A percentile compares a stretch with the other conserved stretches of the same genome.
These are phyloP conservation scores for Microcebus ravelobensis DNA, from an alignment of 2,113 vertebrate species.

Conservation along the genomic window DNA sequence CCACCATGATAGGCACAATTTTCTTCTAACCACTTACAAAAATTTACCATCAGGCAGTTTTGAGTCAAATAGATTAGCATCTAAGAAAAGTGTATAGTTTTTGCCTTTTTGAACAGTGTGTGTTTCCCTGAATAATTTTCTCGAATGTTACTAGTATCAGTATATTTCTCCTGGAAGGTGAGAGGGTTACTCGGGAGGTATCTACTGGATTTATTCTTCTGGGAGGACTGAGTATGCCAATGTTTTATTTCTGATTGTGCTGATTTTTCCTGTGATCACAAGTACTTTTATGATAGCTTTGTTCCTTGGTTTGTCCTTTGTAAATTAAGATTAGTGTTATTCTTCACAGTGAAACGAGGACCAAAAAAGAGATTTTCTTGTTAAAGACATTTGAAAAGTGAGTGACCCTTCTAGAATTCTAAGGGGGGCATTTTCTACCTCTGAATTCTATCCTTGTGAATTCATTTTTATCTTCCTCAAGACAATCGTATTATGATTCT, in stretches of 20 bases:
- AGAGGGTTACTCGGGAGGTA: background rate
- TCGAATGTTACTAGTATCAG: background rate
- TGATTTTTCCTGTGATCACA: background rate
- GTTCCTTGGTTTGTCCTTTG: background rate
- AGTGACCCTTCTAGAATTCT: background rate
- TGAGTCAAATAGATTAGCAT: background rate
- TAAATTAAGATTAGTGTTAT: constrained; percentile 35
- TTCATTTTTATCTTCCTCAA: background rate
- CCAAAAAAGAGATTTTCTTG: background rate
- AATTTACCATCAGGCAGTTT: background rate
- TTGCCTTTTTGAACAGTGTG: background rate
- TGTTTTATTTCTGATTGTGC: background rate
- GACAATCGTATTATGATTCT: background rate
- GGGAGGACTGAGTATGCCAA: background rate
- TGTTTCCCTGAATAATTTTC: background rate
- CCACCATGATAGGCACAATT: background rate
- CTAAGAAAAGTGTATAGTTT: background rate
- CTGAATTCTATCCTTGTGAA: background rate
- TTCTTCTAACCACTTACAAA: background rate
- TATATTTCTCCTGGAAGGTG: background rate
- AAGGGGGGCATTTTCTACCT: background rate
- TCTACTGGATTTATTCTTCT: background rate
- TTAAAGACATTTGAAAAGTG: constrained; percentile 12
- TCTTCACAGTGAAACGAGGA: background rate
- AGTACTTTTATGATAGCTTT: constrained; percentile 19